A percentile compares a stretch with the other conserved stretches of the same genome.
Conservation (phyloP, 2,888 invertebrate genomes). For the Mimas tiliae region DNA sequence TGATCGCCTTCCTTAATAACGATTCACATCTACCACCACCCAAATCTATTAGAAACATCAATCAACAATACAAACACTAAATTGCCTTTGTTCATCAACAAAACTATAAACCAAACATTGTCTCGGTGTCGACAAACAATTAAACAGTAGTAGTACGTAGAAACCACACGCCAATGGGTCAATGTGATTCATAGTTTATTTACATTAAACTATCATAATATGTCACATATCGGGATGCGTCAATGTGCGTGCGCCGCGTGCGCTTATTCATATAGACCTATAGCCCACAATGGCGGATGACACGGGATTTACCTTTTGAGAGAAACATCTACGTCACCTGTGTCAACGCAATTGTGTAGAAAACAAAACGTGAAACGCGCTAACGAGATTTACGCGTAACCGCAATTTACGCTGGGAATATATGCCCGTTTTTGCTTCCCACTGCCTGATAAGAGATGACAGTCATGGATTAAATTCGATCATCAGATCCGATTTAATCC, state of each 20-base stretch:
- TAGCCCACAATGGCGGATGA: not conserved
- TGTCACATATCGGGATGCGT: constrained; percentile 39
- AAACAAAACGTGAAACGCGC: too few relatives aligned
- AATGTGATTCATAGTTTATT: constrained; percentile 60
- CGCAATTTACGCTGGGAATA: too few relatives aligned
- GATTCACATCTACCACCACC: not conserved
- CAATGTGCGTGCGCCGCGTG: constrained; percentile 36
- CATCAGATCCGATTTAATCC: too few relatives aligned
- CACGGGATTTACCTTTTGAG: not conserved
- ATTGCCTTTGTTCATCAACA: not conserved
- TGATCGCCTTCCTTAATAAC: too few relatives aligned
- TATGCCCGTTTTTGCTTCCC: too few relatives aligned
- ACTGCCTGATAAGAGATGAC: too few relatives aligned
- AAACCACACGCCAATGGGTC: constrained; percentile 46
- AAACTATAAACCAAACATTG: constrained; percentile 20
- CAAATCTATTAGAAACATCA: not conserved
- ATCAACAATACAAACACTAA: not conserved
- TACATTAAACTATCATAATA: constrained; percentile 44
- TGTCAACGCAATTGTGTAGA: too few relatives aligned
- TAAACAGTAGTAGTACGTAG: constrained; percentile 33
- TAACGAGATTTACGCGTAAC: too few relatives aligned
- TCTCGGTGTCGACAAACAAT: constrained; percentile 16
- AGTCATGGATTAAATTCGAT: too few relatives aligned
- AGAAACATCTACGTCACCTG: not conserved
- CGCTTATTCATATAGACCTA: constrained; percentile 32